Percentiles rank a stretch among this genome's conserved stretches.
Conservation (phyloP, 64 coral and sea anemone genomes). For the Trachythela sp. region DNA sequence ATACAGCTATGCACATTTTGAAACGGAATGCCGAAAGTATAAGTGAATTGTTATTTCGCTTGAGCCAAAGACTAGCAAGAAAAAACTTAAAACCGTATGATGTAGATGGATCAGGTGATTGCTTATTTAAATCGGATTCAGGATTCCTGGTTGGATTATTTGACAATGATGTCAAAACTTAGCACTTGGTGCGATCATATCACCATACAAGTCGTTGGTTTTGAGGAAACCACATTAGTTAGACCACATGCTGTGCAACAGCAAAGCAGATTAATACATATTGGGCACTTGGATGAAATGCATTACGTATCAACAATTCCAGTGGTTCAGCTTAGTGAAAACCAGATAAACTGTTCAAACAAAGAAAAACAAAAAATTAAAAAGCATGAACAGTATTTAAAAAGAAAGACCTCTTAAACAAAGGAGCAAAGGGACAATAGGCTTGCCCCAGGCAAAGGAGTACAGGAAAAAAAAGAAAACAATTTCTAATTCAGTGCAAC, state of each 20-base stretch:
- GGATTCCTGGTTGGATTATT: conserved; percentile 13
- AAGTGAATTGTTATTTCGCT: background rate
- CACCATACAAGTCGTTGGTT: background rate
- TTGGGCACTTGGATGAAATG: background rate
- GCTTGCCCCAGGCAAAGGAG: too few species aligned
- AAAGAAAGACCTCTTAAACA: background rate
- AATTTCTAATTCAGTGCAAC: too few species aligned
- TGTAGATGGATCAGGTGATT: conserved; percentile 33
- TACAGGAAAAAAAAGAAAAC: too few species aligned
- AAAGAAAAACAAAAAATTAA: conserved; percentile 10
- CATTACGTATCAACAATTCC: background rate
- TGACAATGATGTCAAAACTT: background rate
- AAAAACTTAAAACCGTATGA: conserved; percentile 26
- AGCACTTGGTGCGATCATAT: background rate
- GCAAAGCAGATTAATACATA: background rate
- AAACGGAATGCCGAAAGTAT: background rate
- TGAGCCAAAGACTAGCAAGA: background rate
- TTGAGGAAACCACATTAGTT: background rate
- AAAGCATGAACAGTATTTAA: background rate
- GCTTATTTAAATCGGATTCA: conserved; percentile 24
- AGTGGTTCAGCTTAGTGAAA: background rate
- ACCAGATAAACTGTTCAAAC: background rate
- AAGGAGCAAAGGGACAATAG: background rate
- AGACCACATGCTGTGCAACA: background rate
- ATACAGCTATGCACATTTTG: background rate